Conservation (phyloP, 2,113 vertebrate species). For the Mastomys natalensis region DNA sequence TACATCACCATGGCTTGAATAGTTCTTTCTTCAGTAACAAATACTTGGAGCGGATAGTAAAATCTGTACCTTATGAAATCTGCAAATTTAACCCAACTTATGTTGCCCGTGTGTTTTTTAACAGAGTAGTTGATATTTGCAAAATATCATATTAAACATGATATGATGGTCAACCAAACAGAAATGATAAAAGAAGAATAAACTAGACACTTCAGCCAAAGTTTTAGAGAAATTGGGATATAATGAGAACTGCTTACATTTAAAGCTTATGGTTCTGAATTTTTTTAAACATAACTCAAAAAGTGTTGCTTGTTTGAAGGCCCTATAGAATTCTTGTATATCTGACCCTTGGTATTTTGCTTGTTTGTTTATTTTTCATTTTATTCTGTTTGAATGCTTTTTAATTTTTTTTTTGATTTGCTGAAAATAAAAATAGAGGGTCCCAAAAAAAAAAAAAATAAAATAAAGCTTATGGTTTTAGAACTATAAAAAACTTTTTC, state of each 20-base stretch:
- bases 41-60: background rate
- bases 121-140: background rate
- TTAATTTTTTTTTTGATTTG: too few relatives aligned
- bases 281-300: too few relatives aligned
- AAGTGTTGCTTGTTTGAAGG: too few relatives aligned
- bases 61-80: constrained; percentile 10
- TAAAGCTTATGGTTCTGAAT: background rate
- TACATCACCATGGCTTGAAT: accelerated
- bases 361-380: too few relatives aligned
- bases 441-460: too few relatives aligned
- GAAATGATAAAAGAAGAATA: background rate
- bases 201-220: background rate
- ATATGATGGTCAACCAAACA: background rate
- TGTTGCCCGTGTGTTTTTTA: background rate
- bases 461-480: constrained; percentile 16
- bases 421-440: too few relatives aligned
- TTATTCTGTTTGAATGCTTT: too few relatives aligned
- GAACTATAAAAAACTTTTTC: background rate
- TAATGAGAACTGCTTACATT: background rate
- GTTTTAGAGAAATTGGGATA: background rate
- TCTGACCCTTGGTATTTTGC: too few relatives aligned
- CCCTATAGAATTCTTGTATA: too few relatives aligned
- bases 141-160: background rate
- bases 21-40: background rate
- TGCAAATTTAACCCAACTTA: background rate